Conservation (phyloP, 1,140 invertebrate species). For the Halesus radiatus region DNA sequence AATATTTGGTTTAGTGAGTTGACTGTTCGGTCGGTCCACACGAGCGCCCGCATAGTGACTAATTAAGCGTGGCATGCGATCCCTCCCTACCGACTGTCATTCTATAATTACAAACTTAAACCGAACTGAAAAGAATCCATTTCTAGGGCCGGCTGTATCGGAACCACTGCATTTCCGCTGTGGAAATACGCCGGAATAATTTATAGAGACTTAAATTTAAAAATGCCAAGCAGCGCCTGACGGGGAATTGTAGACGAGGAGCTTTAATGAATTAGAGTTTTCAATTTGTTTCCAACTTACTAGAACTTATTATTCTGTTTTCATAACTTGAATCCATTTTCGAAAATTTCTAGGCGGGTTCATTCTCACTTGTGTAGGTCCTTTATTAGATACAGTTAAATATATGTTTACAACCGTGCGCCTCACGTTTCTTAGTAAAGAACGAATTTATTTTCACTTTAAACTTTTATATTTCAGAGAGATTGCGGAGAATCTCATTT, state of each 20-base stretch:
- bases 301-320: too few relatives aligned
- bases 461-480: too few relatives aligned
- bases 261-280: not conserved
- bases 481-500: too few relatives aligned
- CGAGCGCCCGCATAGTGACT: conserved; percentile 10
- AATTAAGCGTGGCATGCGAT: conserved; percentile 15
- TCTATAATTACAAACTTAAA: not conserved
- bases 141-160: not conserved
- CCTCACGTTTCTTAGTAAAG: too few relatives aligned
- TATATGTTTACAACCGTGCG: too few relatives aligned
- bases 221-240: not conserved
- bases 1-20: not conserved
- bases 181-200: not conserved
- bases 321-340: too few relatives aligned
- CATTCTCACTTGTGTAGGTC: too few relatives aligned
- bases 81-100: not conserved
- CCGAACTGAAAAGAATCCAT: not conserved
- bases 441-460: too few relatives aligned
- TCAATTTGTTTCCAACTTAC: too few relatives aligned
- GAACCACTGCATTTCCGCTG: conserved; percentile 17
- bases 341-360: too few relatives aligned
- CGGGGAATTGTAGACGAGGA: not conserved
- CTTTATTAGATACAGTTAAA: too few relatives aligned
- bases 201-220: conserved; percentile 5
- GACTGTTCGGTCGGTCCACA: not conserved